Evolutionary conservation across 30 jellyfish, hydroid and myxozoan genomes (phyloP), one percentile per base, ranked within the genome.

Genomic region (Nemopilema nomurai): DNA sequence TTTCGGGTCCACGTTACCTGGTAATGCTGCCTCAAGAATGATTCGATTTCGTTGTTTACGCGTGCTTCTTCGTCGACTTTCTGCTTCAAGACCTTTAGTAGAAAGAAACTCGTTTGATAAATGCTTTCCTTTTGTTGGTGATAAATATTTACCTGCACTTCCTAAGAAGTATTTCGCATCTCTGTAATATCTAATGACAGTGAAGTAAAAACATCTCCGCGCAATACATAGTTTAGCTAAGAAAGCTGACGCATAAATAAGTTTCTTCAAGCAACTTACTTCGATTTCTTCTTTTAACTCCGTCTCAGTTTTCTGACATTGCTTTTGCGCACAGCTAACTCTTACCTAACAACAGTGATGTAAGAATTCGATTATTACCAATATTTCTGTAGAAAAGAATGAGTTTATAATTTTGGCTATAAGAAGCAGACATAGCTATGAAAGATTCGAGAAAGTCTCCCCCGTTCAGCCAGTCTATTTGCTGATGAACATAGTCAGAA

Each of bases 31-130:
- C 96, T 90, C 67, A 93, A 71, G 63, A 88, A 93, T 0, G 96
- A 70, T 70, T 93, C 98, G 32, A 93, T 89, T 67, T 93, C 98
- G 63, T 82, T 80, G 88, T 93, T 88, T 63, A 96, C 92, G 21
- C 98, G 88, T 23, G 96, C 94, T 81, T 93, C 98, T 63, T 83
- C 96, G 25, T 88, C 96, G 8, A 88, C 53, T 67, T 57, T 74
- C 29, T 79, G 88, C 51, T 63, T 79, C 26, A 80, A 28, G 9
- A 65, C 85, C 91, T 79, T 76, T 16, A 79, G 50, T 4, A 63
- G 4, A 76, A 74, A 6, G 67, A 21, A 24, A 57, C 51, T 9
- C 20, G 75, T 20, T n/a, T n/a, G n/a, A n/a, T n/a, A n/a, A n/a
- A n/a, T n/a, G n/a, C 24, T 8, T 3, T 22, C 24, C 7, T 1